Base-by-base conservation (phyloP, 2,113 vertebrate genomes). In the Beaufortia kweichowensis region DNA sequence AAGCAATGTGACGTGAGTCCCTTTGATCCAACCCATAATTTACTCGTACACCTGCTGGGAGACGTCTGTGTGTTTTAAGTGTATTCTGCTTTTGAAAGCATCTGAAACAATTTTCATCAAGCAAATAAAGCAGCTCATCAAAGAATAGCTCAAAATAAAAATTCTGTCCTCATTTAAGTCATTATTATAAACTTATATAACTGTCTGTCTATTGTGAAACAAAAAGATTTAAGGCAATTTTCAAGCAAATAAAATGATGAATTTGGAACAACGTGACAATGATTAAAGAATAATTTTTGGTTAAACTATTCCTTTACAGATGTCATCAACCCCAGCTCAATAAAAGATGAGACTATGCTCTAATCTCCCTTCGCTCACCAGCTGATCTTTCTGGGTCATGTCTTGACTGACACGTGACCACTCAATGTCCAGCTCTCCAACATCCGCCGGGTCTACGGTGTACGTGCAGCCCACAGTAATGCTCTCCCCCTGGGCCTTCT, bases 361-460 rank as follows among this genome's bases (percentile, higher is more conserved):
- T 35, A 21, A 75, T 31, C 6, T 6, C 61, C 12, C 15, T 31
- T 43, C 67, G 24, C 89, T 72, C 76, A 93, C 92, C 91, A 91
- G 84, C 7, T 24, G 28, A 85, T 95, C 94, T 2, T 92, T 93
- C 60, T 89, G 84, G 0, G 94, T 85, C 63, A 92, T 91, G 69
- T 96, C 95, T 0, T 93, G 92, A 3, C 88, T 93, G 85, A 96
- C 76, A 66, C 91, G 90, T 87, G 84, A 91, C 95, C 96, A 98
- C 64, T 97, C 96, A 6, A 95, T 93, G 82, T 95, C 88, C 50
- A 91, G 89, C 3, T 92, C 91, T 29, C 95, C 96, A 0, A 83
- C 86, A 84, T 96, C 96, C 24, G 84, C 56, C 0, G 90, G 43
- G 17, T 78, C 89, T 0, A 92, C 81, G 1, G 84, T 85, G 60